Evolutionary conservation across 2,113 vertebrate genomes (phyloP).

Genomic region (Microcebus griseorufus): DNA sequence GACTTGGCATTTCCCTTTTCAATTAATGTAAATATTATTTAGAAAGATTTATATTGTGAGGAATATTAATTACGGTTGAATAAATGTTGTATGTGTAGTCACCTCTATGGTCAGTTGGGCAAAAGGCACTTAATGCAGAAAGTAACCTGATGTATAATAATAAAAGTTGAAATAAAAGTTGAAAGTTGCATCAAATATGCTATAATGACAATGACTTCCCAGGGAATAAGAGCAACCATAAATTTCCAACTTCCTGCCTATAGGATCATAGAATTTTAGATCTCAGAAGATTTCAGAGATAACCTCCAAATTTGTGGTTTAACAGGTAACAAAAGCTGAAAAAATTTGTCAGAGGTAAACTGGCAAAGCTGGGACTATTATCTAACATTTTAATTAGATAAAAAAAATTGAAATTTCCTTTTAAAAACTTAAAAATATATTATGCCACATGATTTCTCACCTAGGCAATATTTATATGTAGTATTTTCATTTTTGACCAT

Average conservation of each 20-base stretch:
- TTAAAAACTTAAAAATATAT: constrained; percentile 1
- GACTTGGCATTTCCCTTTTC: not conserved
- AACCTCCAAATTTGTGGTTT: not conserved
- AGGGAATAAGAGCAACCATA: not conserved
- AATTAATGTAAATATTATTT: constrained; percentile 16
- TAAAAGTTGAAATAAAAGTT: not conserved
- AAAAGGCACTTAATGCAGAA: not conserved
- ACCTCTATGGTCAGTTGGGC: not conserved
- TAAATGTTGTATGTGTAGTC: not conserved
- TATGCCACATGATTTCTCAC: not conserved
- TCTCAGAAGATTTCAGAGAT: not conserved
- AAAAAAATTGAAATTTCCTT: not conserved
- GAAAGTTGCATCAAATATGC: not conserved
- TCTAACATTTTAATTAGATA: not conserved
- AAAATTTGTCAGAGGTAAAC: not conserved
- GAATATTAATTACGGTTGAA: not conserved
- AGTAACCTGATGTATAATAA: not conserved
- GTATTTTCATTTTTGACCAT: not conserved
- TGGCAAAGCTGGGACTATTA: not conserved
- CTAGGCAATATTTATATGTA: not conserved
- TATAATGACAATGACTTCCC: not conserved
- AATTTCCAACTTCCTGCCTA: not conserved
- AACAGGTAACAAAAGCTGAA: not conserved
- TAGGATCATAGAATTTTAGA: not conserved
- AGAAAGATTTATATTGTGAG: not conserved